Conservation (phyloP, 2,797 vertebrate genomes). For the Anguilla pacifica region DNA sequence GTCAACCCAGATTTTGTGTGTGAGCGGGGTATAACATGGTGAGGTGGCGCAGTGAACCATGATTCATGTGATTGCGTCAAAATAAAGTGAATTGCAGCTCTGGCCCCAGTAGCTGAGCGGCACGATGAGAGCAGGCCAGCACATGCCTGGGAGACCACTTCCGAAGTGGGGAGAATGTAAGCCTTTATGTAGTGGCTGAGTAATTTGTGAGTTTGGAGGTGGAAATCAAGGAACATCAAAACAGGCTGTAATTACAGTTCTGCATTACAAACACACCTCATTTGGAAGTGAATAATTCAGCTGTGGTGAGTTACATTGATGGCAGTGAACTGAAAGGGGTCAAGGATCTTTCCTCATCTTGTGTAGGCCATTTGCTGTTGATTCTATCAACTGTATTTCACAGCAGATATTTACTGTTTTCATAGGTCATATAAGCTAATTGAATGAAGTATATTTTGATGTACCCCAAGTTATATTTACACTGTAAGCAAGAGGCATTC, state of each 20-base stretch:
- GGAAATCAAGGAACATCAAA: not conserved
- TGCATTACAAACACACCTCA: not conserved
- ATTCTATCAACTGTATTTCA: not conserved
- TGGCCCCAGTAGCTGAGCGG: not conserved
- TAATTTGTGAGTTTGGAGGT: constrained; percentile 9
- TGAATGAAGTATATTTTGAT: too few species aligned
- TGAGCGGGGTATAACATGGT: not conserved
- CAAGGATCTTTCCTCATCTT: not conserved
- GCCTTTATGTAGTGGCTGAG: not conserved
- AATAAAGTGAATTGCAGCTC: not conserved
- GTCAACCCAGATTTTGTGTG: too few species aligned
- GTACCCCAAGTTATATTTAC: not conserved
- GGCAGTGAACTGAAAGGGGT: not conserved
- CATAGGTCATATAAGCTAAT: not conserved
- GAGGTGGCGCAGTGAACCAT: not conserved
- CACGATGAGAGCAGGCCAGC: not conserved
- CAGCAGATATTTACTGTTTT: not conserved
- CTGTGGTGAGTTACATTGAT: not conserved
- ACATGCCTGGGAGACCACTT: constrained; percentile 9
- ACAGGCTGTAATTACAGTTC: constrained; percentile 14
- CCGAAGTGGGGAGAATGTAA: constrained; percentile 8
- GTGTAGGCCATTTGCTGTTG: not conserved
- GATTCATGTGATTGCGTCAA: not conserved
- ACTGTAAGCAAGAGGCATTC: not conserved
- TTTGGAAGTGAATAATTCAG: not conserved